Evolutionary conservation across 2,888 invertebrate genomes (phyloP), one percentile per base, ranked within the genome.

Genomic region (Xylophagus ater): DNA sequence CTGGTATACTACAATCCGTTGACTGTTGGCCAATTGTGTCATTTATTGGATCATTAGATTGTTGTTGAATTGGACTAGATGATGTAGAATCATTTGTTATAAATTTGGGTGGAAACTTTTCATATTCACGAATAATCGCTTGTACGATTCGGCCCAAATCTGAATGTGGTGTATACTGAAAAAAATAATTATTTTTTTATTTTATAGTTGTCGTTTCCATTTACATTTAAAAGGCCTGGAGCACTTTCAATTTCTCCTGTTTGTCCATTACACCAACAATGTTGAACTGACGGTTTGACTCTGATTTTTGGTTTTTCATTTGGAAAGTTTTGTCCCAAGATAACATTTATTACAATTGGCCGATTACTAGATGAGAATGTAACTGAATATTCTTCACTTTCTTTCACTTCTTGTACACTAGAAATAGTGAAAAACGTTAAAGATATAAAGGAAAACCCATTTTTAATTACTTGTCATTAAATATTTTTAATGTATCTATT

Each of bases 121-220:
- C 79, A 51, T 81, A 81, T 60, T 86, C 85, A 38, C 85, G 67
- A 45, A 81, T 81, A 33, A 85, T 78, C 14, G 81, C 85, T 59
- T 84, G 84, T 0, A 85, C 85, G 3, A 86, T 78, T 41, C 84
- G 72, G 1, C 83, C 83, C 47, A 86, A 68, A 62, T 86, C 86
- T 1, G 84, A 84, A 62, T 84, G 82, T 28, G 76, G 66, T 13
- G 82, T 78, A 54, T 78, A 85, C 73, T 78, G 47, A 43, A 49
- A 51, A 42, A 45, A 56, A 49, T 48, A 43, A 44, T 17, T 13
- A 17, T 14, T 31, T 17, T 31, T 17, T 9, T 17, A 17, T 31
- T 31, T 8, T 7, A 31, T 15, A 25, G 15, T 29, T 10, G 29
- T 21, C 24, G 12, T 8, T 23, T 23, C 23, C 28, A 51, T 63